These are phyloP conservation scores for Anthonomus grandis DNA, from an alignment of 1,140 invertebrate genomes.

Conservation along the genomic window DNA sequence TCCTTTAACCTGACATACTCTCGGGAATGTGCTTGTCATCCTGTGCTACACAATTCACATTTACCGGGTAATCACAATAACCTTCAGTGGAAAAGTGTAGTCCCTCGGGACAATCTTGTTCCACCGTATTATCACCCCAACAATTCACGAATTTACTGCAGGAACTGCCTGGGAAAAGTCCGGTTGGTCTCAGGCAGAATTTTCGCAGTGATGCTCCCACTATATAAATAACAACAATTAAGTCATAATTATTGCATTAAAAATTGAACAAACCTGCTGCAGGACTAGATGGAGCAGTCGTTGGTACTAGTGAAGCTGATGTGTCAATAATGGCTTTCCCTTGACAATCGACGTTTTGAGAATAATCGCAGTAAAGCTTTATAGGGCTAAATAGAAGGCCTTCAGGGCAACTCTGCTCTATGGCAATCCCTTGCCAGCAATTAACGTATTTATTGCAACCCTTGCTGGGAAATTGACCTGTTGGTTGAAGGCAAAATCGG, in stretches of 20 bases:
- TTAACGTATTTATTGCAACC: constrained; percentile 64
- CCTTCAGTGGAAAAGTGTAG: constrained; percentile 58
- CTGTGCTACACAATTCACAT: constrained; percentile 55
- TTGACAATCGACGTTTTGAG: constrained; percentile 61
- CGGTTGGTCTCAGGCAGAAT: constrained; percentile 44
- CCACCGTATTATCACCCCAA: constrained; percentile 64
- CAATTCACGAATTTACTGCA: constrained; percentile 67
- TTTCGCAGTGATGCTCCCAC: constrained; percentile 49
- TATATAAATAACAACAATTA: neutral
- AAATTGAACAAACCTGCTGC: neutral
- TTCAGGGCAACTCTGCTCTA: constrained; percentile 62
- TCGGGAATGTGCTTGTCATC: neutral
- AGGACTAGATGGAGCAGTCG: neutral
- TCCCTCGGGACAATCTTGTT: constrained; percentile 63
- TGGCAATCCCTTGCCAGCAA: constrained; percentile 66
- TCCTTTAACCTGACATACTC: constrained; percentile 1
- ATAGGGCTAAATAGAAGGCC: constrained; percentile 59
- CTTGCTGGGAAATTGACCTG: constrained; percentile 61
- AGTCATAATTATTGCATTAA: neutral
- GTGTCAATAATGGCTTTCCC: constrained; percentile 51
- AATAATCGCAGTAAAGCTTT: constrained; percentile 61
- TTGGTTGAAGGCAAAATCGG: constrained; percentile 32
- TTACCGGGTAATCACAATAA: constrained; percentile 62
- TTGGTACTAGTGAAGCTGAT: constrained; percentile 9
- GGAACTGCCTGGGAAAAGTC: constrained; percentile 61